phyloP scores from a whole-genome alignment of 1,140 invertebrate species.

The Zaprionus taronus region DNA sequence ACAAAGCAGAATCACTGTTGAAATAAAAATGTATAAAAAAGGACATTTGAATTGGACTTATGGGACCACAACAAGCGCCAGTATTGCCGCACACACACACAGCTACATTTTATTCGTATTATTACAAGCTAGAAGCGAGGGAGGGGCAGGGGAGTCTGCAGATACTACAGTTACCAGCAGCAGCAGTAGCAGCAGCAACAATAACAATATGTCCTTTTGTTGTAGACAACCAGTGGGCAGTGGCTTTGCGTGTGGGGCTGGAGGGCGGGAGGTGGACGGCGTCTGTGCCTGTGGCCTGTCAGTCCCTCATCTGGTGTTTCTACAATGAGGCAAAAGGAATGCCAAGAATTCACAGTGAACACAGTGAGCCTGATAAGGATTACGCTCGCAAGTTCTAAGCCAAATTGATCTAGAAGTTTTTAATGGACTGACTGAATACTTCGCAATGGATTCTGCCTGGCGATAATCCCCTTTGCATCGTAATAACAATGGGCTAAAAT shows the following conservation, averaged over 20 bases:
- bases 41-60: constrained; percentile 83
- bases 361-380: constrained; percentile 24
- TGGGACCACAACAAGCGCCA: constrained; percentile 74
- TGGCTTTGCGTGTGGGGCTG: constrained; percentile 28
- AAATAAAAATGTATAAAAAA: constrained; percentile 84
- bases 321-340: constrained; percentile 29
- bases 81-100: constrained; percentile 23
- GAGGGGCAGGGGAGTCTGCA: constrained; percentile 18
- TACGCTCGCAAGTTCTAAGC: constrained; percentile 26
- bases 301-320: constrained; percentile 49
- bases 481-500: neutral
- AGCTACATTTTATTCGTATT: constrained; percentile 78
- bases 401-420: constrained; percentile 26
- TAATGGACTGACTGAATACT: constrained; percentile 25
- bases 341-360: constrained; percentile 27
- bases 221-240: constrained; percentile 45
- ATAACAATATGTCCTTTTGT: constrained; percentile 52
- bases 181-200: constrained; percentile 43
- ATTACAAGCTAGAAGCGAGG: constrained; percentile 49
- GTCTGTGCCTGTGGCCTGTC: constrained; percentile 39
- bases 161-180: constrained; percentile 47
- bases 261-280: constrained; percentile 4
- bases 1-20: constrained; percentile 76
- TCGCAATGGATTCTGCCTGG: neutral
- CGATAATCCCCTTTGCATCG: neutral